These are phyloP conservation scores for Halocynthia aurantium DNA, from an alignment of 23 tunicate species.

Conservation along the genomic window DNA sequence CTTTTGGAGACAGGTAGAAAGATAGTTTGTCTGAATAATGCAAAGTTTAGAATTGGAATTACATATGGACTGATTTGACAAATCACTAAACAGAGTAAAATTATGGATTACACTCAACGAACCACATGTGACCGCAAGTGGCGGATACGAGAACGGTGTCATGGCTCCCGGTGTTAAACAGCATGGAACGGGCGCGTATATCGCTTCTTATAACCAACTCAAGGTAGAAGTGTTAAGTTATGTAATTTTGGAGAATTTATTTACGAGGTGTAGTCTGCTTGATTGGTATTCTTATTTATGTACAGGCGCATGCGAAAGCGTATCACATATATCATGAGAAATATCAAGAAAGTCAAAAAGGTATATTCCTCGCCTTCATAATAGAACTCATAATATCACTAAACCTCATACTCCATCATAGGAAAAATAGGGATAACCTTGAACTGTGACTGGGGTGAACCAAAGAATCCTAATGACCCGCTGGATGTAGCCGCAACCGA, in stretches of 20 bases:
- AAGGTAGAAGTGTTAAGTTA: no score
- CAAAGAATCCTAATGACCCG: slow-evolving; percentile 63
- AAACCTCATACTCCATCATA: no score
- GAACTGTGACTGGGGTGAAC: slow-evolving; percentile 79
- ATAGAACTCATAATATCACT: no score
- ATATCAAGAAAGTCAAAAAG: slow-evolving; percentile 32
- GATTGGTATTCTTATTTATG: no score
- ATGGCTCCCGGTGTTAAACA: slow-evolving; percentile 64
- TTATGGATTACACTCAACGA: slow-evolving; percentile 79
- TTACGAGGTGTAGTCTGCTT: no score
- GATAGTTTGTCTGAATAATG: no score
- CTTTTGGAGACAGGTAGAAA: slow-evolving; percentile 37
- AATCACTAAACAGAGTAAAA: slow-evolving; percentile 23
- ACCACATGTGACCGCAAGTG: slow-evolving; percentile 52
- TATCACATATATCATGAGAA: slow-evolving; percentile 40
- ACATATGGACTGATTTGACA: no score
- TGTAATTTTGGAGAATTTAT: no score
- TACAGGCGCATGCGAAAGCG: slow-evolving; percentile 52
- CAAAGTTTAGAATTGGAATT: no score
- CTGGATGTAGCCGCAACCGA: slow-evolving; percentile 64
- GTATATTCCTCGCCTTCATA: no score
- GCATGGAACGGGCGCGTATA: no score
- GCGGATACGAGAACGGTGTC: slow-evolving; percentile 44
- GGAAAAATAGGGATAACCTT: slow-evolving; percentile 66
- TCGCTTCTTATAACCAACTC: no score